Evolutionary conservation across 2,797 vertebrate genomes (phyloP).

Genomic region (Tokudaia muenninki): DNA sequence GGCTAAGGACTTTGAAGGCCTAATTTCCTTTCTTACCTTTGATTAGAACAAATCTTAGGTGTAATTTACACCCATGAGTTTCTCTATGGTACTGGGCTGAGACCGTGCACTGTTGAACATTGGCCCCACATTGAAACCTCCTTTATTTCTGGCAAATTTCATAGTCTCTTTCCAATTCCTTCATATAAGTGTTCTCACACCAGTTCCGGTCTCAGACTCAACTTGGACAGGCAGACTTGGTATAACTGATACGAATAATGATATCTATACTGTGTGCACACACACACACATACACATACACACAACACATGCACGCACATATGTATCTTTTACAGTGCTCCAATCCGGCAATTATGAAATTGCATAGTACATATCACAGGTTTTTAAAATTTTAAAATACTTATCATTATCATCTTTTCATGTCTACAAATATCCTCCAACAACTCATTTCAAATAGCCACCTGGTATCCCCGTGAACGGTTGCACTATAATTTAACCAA

Average conservation of each 20-base stretch:
- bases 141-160: neutral
- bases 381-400: constrained; percentile 52
- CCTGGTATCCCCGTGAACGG: neutral
- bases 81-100: neutral
- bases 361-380: neutral
- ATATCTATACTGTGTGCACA: neutral
- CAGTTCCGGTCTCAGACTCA: neutral
- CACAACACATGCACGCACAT: neutral
- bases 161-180: neutral
- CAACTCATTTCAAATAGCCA: constrained; percentile 38
- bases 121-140: neutral
- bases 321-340: neutral
- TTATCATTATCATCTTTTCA: constrained; percentile 63
- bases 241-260: neutral
- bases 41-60: neutral
- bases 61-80: neutral
- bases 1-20: neutral
- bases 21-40: neutral
- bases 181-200: neutral
- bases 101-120: accelerated
- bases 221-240: neutral
- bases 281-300: no score
- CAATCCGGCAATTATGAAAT: constrained; percentile 50
- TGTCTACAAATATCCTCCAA: constrained; percentile 29
- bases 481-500: constrained; percentile 19